A percentile compares a stretch with the other conserved stretches of the same genome.
Evolutionary conservation across 2,113 vertebrate species (phyloP).

Genomic region (Triplophysa tibetana): DNA sequence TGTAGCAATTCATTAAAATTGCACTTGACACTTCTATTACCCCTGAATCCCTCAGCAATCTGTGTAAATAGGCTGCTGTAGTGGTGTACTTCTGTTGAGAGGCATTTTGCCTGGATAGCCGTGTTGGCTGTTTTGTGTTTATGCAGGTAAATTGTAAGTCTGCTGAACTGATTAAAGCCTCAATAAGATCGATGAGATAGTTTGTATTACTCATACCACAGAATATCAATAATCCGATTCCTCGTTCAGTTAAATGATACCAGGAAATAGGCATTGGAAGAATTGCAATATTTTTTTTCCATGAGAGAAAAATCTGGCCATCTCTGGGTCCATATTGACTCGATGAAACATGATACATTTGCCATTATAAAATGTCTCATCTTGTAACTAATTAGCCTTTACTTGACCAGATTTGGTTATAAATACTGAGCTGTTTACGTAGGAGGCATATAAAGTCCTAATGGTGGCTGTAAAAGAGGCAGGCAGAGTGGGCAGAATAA

Average conservation of each 20-base stretch:
- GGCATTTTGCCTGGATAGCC: not conserved
- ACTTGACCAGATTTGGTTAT: constrained; percentile 35
- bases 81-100: constrained; percentile 19
- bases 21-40: constrained; percentile 35
- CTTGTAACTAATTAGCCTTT: constrained; percentile 10
- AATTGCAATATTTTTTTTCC: too few species aligned
- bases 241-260: too few species aligned
- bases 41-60: constrained; percentile 20
- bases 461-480: constrained; percentile 31
- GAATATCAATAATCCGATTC: too few species aligned
- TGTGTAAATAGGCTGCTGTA: constrained; percentile 13
- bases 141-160: not conserved
- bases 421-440: constrained; percentile 37
- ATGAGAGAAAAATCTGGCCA: not conserved
- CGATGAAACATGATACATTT: constrained; percentile 13
- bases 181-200: not conserved
- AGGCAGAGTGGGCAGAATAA: constrained; percentile 38
- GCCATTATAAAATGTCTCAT: constrained; percentile 1
- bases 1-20: constrained; percentile 40
- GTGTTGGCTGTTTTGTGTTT: not conserved
- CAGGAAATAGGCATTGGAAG: too few species aligned
- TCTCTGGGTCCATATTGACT: not conserved
- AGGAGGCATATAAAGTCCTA: constrained; percentile 29
- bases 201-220: not conserved
- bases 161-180: not conserved